Percentiles rank a stretch among this genome's conserved stretches.
Evolutionary conservation across 1,140 invertebrate species (phyloP).

Genomic region (Drosophila novamexicana): DNA sequence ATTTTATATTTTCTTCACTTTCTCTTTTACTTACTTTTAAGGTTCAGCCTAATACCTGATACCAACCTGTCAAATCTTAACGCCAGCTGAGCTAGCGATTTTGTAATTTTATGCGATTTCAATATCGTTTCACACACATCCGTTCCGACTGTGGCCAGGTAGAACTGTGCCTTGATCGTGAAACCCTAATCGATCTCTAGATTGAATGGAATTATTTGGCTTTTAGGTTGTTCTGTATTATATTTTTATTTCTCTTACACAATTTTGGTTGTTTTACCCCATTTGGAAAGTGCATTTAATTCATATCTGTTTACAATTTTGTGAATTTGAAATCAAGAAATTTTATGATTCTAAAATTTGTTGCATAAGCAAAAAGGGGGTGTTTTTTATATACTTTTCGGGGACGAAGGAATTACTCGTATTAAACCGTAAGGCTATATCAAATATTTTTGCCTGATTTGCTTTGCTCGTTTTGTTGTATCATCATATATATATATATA

Average conservation of each 20-base stretch:
- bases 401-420: slow-evolving; percentile 17
- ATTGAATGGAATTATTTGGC: slow-evolving; percentile 1
- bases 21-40: background rate
- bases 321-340: slow-evolving; percentile 19
- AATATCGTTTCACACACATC: slow-evolving; percentile 9
- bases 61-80: slow-evolving; percentile 48
- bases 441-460: slow-evolving; percentile 36
- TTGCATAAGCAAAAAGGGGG: slow-evolving; percentile 31
- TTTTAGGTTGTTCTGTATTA: slow-evolving; percentile 71
- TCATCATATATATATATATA: slow-evolving; percentile 16
- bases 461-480: slow-evolving; percentile 30
- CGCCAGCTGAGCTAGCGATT: slow-evolving; percentile 36
- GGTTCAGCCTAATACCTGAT: slow-evolving; percentile 34
- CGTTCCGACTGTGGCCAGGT: slow-evolving; percentile 2
- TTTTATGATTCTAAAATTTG: slow-evolving; percentile 22
- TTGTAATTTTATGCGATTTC: slow-evolving; percentile 47
- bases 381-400: background rate
- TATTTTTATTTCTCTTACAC: slow-evolving; percentile 66
- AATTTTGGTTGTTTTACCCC: slow-evolving; percentile 62
- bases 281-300: slow-evolving; percentile 52
- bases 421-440: slow-evolving; percentile 29
- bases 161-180: background rate
- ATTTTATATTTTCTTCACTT: too few species aligned
- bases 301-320: slow-evolving; percentile 28
- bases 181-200: background rate